These are phyloP conservation scores for Chelmon rostratus DNA, from an alignment of 2,797 vertebrate species.

Conservation along the genomic window DNA sequence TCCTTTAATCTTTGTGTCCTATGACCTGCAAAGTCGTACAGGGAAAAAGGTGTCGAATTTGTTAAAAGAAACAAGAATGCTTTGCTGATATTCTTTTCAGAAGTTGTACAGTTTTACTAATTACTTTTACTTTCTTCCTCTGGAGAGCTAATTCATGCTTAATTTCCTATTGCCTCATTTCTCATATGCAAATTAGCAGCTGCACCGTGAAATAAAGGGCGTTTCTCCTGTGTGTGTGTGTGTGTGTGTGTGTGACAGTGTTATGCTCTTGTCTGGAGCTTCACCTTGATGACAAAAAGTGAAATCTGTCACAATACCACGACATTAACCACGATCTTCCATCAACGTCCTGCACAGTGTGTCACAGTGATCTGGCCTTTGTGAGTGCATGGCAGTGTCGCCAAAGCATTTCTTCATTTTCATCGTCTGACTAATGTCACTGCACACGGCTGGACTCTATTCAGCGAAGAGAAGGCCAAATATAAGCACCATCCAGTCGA, in stretches of 20 bases:
- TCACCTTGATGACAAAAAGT: neutral
- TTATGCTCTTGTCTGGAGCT: neutral
- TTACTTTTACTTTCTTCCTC: neutral
- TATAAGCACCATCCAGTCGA: neutral
- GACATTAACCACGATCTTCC: neutral
- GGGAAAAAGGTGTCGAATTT: neutral
- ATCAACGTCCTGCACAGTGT: neutral
- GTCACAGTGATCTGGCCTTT: constrained; percentile 12
- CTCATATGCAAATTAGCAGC: neutral
- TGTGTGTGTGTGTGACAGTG: too few species aligned
- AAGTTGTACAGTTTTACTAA: neutral
- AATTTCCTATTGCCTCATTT: neutral
- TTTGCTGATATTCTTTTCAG: neutral
- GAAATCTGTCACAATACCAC: neutral
- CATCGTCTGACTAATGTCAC: constrained; percentile 2
- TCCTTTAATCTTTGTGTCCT: neutral
- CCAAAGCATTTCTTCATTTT: constrained; percentile 16
- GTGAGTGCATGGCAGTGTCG: neutral
- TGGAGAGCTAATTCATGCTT: neutral
- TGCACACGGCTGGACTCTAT: neutral
- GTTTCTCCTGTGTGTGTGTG: neutral
- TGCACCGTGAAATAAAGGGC: neutral
- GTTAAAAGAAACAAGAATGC: neutral
- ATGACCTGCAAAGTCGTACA: neutral
- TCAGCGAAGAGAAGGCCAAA: constrained; percentile 6